A percentile compares a stretch with the other conserved stretches of the same genome.
Evolutionary conservation across 2,888 invertebrate species (phyloP).

Genomic region (Argyresthia goedartella): DNA sequence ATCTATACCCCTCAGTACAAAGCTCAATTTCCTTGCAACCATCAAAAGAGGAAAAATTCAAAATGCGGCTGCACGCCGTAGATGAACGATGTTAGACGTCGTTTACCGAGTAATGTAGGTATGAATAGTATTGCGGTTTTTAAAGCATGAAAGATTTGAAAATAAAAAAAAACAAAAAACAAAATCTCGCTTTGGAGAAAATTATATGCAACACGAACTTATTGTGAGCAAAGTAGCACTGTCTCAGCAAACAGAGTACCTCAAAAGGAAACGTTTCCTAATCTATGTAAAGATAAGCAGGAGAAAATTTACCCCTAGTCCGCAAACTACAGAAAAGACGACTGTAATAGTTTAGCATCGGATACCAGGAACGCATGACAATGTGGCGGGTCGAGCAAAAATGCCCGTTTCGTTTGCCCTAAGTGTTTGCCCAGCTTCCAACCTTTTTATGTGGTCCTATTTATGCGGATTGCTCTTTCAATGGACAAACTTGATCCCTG

Average conservation of each 20-base stretch:
- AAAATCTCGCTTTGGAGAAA: too few relatives aligned
- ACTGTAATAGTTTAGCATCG: not conserved
- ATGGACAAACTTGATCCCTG: not conserved
- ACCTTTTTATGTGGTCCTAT: not conserved
- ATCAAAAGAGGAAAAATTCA: not conserved
- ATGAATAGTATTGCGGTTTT: too few relatives aligned
- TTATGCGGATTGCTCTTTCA: not conserved
- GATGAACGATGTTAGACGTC: not conserved
- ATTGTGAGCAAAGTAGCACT: too few relatives aligned
- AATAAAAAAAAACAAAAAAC: too few relatives aligned
- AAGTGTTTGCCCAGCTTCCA: not conserved
- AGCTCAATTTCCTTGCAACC: not conserved
- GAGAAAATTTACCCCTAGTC: not conserved
- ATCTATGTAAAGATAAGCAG: too few relatives aligned
- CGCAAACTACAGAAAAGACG: not conserved
- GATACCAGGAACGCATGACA: not conserved
- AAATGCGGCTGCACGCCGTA: not conserved
- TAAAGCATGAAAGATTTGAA: too few relatives aligned
- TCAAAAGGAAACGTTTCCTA: too few relatives aligned
- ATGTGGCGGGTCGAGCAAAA: not conserved
- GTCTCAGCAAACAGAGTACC: too few relatives aligned
- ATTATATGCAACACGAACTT: too few relatives aligned
- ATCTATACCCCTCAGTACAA: slow-evolving; percentile 11
- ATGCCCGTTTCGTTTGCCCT: not conserved
- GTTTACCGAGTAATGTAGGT: too few relatives aligned